Evolutionary conservation across 1,140 invertebrate species (phyloP).

Genomic region (Tribolium castaneum): DNA sequence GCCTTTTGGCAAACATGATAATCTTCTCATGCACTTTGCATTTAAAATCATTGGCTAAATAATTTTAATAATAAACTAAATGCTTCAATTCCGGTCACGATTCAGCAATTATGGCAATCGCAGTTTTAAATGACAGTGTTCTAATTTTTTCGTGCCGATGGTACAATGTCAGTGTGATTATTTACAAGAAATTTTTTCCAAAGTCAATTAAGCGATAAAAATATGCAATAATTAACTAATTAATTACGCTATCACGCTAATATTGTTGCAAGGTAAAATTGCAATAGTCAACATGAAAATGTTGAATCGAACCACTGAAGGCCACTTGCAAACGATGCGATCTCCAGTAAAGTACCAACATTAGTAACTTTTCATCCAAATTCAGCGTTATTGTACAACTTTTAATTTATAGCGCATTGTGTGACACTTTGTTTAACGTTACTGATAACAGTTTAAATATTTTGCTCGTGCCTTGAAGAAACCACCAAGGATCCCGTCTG

Average conservation of each 20-base stretch:
- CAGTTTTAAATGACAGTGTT: background rate
- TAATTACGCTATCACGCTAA: constrained; percentile 27
- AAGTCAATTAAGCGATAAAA: background rate
- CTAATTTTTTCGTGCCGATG: background rate
- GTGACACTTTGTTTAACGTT: background rate
- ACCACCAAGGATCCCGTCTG: constrained; percentile 2
- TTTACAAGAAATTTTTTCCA: background rate
- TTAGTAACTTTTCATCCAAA: constrained; percentile 9
- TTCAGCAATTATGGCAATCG: background rate
- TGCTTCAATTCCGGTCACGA: background rate
- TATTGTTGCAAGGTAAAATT: constrained; percentile 32
- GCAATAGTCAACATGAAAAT: constrained; percentile 15
- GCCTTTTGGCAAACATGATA: background rate
- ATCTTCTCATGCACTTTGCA: background rate
- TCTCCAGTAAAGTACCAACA: background rate
- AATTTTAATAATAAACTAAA: background rate
- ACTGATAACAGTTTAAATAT: constrained; percentile 22
- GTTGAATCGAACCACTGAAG: constrained; percentile 3
- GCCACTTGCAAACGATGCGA: background rate
- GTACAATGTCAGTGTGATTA: background rate
- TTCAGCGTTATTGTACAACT: background rate
- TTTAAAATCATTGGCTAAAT: background rate
- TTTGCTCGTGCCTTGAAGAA: background rate
- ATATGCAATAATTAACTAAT: constrained; percentile 4
- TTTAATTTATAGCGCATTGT: constrained; percentile 24